Evolutionary conservation across 2,888 invertebrate genomes (phyloP).

Genomic region (Syrphus vitripennis): DNA sequence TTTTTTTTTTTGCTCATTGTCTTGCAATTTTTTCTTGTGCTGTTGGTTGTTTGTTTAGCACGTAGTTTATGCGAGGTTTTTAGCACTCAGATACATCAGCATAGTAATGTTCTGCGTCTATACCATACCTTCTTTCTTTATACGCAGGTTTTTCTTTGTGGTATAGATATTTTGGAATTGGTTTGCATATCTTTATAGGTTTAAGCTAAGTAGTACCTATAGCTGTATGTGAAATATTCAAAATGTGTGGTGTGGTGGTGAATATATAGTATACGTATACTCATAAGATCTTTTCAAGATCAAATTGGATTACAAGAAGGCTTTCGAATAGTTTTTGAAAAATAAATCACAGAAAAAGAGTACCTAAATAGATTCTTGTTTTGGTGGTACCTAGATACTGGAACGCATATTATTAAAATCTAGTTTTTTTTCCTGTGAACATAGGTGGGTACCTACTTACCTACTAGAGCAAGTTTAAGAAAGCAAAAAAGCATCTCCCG

Average conservation of each 20-base stretch:
- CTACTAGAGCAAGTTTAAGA: no score
- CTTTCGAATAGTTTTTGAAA: background rate
- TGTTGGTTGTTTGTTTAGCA: slow-evolving; percentile 55
- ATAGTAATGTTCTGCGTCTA: slow-evolving; percentile 3
- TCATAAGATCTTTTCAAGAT: background rate
- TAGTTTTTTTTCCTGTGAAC: no score
- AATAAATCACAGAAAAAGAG: no score
- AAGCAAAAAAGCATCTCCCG: no score
- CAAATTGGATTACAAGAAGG: background rate
- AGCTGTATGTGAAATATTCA: background rate
- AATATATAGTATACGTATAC: background rate
- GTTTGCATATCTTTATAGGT: slow-evolving; percentile 37
- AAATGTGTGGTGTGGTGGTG: background rate
- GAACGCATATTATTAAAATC: no score
- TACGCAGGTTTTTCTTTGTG: background rate
- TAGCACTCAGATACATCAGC: slow-evolving; percentile 57
- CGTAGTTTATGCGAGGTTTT: slow-evolving; percentile 63
- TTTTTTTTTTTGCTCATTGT: slow-evolving; percentile 2
- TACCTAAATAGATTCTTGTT: no score
- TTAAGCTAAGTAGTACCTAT: background rate
- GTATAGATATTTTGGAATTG: slow-evolving; percentile 9
- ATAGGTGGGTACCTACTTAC: no score
- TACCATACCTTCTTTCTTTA: background rate
- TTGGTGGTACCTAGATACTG: no score
- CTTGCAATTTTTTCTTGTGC: background rate